These are phyloP conservation scores for Meiosimyza platycephala DNA, from an alignment of 2,888 invertebrate species.

Conservation along the genomic window DNA sequence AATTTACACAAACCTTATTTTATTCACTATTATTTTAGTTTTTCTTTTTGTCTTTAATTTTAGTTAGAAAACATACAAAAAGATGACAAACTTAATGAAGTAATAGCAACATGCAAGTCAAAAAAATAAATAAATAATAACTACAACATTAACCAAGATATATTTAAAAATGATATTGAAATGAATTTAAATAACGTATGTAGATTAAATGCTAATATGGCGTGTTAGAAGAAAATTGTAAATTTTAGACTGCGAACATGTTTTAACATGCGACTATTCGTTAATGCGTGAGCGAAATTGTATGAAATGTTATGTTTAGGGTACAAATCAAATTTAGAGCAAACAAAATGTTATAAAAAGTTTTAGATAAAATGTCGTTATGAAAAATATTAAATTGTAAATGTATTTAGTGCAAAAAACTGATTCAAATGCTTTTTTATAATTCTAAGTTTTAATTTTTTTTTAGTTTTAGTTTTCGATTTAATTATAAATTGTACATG, in stretches of 20 bases:
- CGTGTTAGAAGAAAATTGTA: neutral
- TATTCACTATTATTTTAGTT: neutral
- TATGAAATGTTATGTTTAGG: too few relatives aligned
- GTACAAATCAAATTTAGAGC: too few relatives aligned
- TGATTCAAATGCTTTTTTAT: neutral
- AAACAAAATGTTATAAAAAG: too few relatives aligned
- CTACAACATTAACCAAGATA: too few relatives aligned
- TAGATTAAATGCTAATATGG: neutral
- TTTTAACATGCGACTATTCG: too few relatives aligned
- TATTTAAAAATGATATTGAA: neutral
- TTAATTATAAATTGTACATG: slow-evolving; percentile 8
- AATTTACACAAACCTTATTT: slow-evolving; percentile 14
- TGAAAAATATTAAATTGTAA: slow-evolving; percentile 3
- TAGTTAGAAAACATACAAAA: slow-evolving; percentile 27
- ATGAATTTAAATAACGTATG: neutral
- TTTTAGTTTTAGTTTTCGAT: slow-evolving; percentile 12
- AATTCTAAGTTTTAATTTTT: slow-evolving; percentile 2
- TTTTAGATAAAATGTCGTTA: too few relatives aligned
- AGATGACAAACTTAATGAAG: slow-evolving; percentile 21
- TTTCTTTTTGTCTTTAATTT: slow-evolving; percentile 28
- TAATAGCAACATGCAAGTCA: too few relatives aligned
- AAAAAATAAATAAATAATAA: too few relatives aligned
- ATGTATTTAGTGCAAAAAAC: slow-evolving; percentile 16
- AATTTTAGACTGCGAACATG: neutral
- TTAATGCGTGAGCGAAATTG: too few relatives aligned